These are phyloP conservation scores for Karalla daura DNA, from an alignment of 2,797 vertebrate species.

Conservation along the genomic window DNA sequence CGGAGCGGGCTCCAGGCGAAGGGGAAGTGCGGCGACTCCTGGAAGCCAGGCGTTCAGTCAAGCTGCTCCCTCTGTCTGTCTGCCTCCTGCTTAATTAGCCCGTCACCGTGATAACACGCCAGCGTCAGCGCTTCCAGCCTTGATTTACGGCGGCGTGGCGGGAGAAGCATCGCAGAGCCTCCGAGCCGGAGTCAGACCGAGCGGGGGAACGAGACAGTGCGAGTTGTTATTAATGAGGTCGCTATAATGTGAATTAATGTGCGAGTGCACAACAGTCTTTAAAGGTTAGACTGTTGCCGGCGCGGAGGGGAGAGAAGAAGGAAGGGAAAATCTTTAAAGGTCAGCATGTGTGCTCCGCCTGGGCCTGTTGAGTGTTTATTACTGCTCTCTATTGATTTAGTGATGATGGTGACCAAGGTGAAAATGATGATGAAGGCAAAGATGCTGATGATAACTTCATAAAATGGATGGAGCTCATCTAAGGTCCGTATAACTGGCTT, in stretches of 20 bases:
- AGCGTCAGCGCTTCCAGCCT: constrained; percentile 76
- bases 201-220: constrained; percentile 73
- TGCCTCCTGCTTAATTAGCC: constrained; percentile 85
- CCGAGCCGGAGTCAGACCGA: constrained; percentile 69
- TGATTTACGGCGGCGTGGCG: constrained; percentile 81
- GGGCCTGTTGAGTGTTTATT: constrained; percentile 81
- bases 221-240: constrained; percentile 87
- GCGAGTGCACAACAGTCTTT: constrained; percentile 87
- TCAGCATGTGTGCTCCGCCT: constrained; percentile 75
- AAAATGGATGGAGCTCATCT: constrained; percentile 69
- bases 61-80: constrained; percentile 73
- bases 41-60: constrained; percentile 56
- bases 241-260: constrained; percentile 88
- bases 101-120: constrained; percentile 72
- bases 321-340: constrained; percentile 85
- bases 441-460: constrained; percentile 81
- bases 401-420: constrained; percentile 80
- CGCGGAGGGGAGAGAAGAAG: constrained; percentile 73
- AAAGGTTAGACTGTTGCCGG: constrained; percentile 87
- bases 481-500: constrained; percentile 56
- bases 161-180: constrained; percentile 63
- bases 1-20: constrained; percentile 1
- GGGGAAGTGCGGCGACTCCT: constrained; percentile 45
- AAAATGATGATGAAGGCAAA: constrained; percentile 79
- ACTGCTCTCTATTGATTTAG: constrained; percentile 82